Conservation (phyloP, 2,113 vertebrate species). For the Cavia aperea region DNA sequence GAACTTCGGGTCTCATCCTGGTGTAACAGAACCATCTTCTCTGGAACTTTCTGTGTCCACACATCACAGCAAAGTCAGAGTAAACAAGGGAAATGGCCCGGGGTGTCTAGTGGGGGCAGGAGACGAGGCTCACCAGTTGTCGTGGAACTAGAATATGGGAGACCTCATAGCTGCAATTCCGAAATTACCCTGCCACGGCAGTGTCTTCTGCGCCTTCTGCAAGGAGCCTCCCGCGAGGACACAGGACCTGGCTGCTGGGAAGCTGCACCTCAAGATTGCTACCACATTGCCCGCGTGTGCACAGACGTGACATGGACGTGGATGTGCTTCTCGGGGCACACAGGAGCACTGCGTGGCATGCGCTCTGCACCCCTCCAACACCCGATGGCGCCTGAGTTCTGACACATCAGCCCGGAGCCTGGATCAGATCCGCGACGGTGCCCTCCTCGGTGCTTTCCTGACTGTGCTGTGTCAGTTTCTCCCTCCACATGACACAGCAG, state of each 20-base stretch:
- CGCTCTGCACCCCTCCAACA: not conserved
- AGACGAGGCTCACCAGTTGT: not conserved
- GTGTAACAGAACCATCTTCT: not conserved
- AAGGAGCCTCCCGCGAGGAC: not conserved
- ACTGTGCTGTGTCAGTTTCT: not conserved
- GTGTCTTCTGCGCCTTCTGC: not conserved
- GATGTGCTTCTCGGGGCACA: not conserved
- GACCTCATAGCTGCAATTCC: not conserved
- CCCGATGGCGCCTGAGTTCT: not conserved
- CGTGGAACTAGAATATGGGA: not conserved
- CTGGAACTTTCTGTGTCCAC: not conserved
- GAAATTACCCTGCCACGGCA: not conserved
- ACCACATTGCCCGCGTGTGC: not conserved
- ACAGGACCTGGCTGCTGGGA: not conserved
- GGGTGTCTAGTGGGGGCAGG: not conserved
- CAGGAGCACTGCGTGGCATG: accelerated
- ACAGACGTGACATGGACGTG: not conserved
- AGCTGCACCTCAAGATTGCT: not conserved
- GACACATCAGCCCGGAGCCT: not conserved
- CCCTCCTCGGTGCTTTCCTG: not conserved
- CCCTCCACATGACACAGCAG: not conserved
- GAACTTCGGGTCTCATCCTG: not conserved
- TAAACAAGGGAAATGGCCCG: not conserved
- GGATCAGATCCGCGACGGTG: not conserved
- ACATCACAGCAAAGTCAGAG: not conserved